Conservation (phyloP, 1,140 invertebrate species). For the Ips typographus region DNA sequence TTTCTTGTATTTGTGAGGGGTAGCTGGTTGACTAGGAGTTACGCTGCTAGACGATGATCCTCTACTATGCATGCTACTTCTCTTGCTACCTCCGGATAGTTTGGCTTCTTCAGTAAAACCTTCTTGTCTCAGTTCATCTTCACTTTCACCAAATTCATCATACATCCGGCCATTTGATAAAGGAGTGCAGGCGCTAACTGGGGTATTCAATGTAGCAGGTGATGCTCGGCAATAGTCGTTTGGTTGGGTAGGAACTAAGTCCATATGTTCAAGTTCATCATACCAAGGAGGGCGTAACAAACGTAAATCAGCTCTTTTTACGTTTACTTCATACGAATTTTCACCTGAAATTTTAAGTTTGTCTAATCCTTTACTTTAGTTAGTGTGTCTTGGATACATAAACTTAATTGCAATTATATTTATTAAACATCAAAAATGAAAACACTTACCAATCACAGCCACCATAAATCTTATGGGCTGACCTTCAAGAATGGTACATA, state of each 20-base stretch:
- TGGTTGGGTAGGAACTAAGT: conserved; percentile 35
- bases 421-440: neutral
- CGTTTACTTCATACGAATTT: conserved; percentile 54
- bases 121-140: conserved; percentile 85
- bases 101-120: conserved; percentile 71
- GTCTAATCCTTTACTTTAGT: no score
- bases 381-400: no score
- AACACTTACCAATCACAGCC: conserved; percentile 57
- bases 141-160: conserved; percentile 84
- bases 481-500: conserved; percentile 67
- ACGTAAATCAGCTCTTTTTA: conserved; percentile 85
- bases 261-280: conserved; percentile 84
- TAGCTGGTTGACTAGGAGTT: conserved; percentile 82
- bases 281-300: conserved; percentile 91
- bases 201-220: conserved; percentile 54
- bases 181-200: conserved; percentile 54
- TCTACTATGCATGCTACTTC: conserved; percentile 87
- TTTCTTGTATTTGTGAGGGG: conserved; percentile 96
- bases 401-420: no score
- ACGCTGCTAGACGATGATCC: conserved; percentile 86
- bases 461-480: conserved; percentile 78
- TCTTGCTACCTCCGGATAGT: conserved; percentile 75
- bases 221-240: conserved; percentile 53
- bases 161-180: conserved; percentile 66
- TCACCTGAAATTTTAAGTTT: conserved; percentile 25